Base-by-base conservation (phyloP, 2,888 invertebrate genomes). In the Drosophila emarginata region DNA sequence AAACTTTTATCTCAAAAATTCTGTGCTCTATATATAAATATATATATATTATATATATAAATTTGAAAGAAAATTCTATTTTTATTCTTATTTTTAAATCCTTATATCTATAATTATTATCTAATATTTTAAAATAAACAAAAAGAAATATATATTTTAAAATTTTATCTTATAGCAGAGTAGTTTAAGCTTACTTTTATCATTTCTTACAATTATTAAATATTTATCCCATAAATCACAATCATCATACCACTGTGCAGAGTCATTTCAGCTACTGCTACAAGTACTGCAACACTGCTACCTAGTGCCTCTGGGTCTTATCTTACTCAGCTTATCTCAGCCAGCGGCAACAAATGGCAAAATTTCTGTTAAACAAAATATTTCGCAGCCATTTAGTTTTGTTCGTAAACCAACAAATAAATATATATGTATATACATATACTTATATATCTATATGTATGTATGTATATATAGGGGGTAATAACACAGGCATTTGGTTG, bases 311-410 rank as follows among this genome's bases (percentile, higher is more conserved):
- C 21, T 2, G 5, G 32, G 72, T 32, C 80, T 82, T 81, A 81
- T 88, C 88, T 80, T 15, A 23, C 32, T 61, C 74, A 60, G 87
- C 87, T 88, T 83, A 83, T 83, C 87, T 78, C 66, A 65, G 68
- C 45, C 77, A 68, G 50, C 71, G 63, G 67, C 56, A 67, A 32
- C 65, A 59, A 72, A 62, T 65, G 39, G 60, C 61, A 69, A 70
- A 84, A 87, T 80, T 88, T 76, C 80, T 88, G 88, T 88, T 88
- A 80, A 54, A 83, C 88, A 83, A 88, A 82, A 83, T 83, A 88
- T 83, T 83, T 83, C 69, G 69, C 84, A 78, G 82, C 72, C 69
- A 69, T 39, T 52, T 40, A 61, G 23, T 61, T 68, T 67, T 69
- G 57, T 45, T 26, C 26, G n/a, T 36, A 53, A 64, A 54, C 60